Conservation (phyloP, 2,113 vertebrate genomes). For the Psephotus haematonotus region DNA sequence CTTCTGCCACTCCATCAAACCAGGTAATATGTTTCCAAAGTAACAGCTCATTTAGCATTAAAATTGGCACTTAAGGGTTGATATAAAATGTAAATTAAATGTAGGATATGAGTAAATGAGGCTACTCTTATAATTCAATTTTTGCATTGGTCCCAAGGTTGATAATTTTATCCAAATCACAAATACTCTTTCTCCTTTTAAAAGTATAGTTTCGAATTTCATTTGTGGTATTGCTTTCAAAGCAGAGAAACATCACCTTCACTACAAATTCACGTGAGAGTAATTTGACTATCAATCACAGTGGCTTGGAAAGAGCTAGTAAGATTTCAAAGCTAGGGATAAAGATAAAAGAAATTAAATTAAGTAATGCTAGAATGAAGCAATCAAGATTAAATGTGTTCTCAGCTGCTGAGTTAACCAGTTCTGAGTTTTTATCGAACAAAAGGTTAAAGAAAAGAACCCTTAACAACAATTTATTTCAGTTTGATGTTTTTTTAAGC, state of each 20-base stretch:
- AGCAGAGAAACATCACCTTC: slow-evolving; percentile 62
- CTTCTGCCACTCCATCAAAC: slow-evolving; percentile 29
- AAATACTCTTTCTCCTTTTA: slow-evolving; percentile 12
- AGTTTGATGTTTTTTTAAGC: slow-evolving; percentile 28
- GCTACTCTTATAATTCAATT: not conserved
- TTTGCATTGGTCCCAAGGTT: slow-evolving; percentile 9
- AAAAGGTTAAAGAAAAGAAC: slow-evolving; percentile 46
- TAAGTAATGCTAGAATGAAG: slow-evolving; percentile 63
- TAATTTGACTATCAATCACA: slow-evolving; percentile 63
- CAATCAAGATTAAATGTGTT: slow-evolving; percentile 65
- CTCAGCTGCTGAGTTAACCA: slow-evolving; percentile 50
- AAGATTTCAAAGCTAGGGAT: slow-evolving; percentile 58
- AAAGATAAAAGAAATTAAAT: slow-evolving; percentile 72
- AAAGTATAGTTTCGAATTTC: slow-evolving; percentile 43
- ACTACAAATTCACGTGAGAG: slow-evolving; percentile 59
- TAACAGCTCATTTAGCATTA: slow-evolving; percentile 59
- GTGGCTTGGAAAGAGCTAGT: slow-evolving; percentile 42
- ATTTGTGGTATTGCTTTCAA: slow-evolving; percentile 59
- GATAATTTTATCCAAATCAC: slow-evolving; percentile 37
- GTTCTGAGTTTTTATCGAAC: slow-evolving; percentile 26
- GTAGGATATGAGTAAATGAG: slow-evolving; percentile 28
- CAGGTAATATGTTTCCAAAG: slow-evolving; percentile 54
- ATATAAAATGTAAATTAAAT: slow-evolving; percentile 67
- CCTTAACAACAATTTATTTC: slow-evolving; percentile 28
- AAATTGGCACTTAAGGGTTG: slow-evolving; percentile 48